Evolutionary conservation across 2,888 invertebrate genomes (phyloP), one percentile per base, ranked within the genome.

Genomic region (Philereme transversata): DNA sequence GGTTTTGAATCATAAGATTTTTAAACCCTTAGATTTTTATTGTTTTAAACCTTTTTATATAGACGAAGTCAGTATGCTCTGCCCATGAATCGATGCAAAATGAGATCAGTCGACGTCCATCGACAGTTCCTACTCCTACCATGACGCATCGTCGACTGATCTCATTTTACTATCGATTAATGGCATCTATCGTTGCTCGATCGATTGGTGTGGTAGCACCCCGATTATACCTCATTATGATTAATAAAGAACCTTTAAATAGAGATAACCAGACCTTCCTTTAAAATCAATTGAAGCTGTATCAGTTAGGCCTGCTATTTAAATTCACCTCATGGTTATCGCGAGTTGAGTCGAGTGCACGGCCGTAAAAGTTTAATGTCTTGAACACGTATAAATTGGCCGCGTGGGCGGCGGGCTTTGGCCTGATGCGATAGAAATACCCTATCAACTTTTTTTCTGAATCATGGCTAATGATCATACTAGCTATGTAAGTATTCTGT

Each of bases 291-390:
- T 36, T 36, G 36, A 36, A 43, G 47, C 33, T 6, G n/a, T 61
- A 52, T 54, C 58, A 53, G 40, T 52, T n/a, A 52, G 58, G 44
- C 52, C 56, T 53, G 38, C 54, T 54, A 60, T 55, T 43, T 51
- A 33, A 65, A 40, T 60, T 58, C 63, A 58, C 41, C 62, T 49
- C 63, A 60, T 63, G 45, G 57, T 58, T 65, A 68, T 65, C 68
- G 50, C 43, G 50, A 53, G 49, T 57, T 51, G 49, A 62, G 56
- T 41, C 45, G 52, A 51, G 56, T 48, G 45, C 22, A 46, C 48
- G 58, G 58, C 55, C 60, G 65, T 67, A 65, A 67, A 69, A 65
- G 41, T 65, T 67, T 67, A 67, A 67, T 62, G 65, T 62, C 56
- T 60, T 54, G 55, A 61, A 56, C 60, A 51, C 58, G 63, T 64